Base-by-base conservation (phyloP, 2,797 vertebrate genomes). In the Hafferia zeledoni region DNA sequence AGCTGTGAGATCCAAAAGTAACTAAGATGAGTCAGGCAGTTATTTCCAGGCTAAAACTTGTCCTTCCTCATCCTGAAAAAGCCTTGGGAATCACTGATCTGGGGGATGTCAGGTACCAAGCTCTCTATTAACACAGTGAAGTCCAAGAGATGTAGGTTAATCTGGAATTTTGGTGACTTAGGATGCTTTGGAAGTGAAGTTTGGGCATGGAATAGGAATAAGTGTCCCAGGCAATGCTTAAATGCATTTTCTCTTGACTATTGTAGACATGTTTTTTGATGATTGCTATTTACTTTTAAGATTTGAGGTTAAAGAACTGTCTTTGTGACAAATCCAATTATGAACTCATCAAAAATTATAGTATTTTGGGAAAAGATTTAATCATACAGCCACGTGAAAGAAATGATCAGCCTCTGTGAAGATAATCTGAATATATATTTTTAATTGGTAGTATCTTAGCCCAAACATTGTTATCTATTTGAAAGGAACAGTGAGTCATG, bases 371-470 rank as follows among this genome's bases (percentile, higher is more conserved):
- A 90, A 84, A 69, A 68, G 47, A 92, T 83, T 96, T 95, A 95
- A 95, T 95, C 64, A 69, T 74, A 44, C 14, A 60, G 53, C 77
- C 95, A 89, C 77, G 75, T 96, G 97, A 97, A 96, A 97, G 79
- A 91, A 95, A 92, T 96, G 85, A 97, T 59, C 94, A 92, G 89
- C 88, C 94, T 92, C 94, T 96, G 94, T 95, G 47, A 88, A 82
- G 91, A 75, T 81, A 91, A 86, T 95, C 90, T 91, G 74, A 76
- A 87, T 79, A 55, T 74, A 46, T 78, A 52, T 78, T 84, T 33
- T 56, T 84, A 92, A 94, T 75, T 81, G 90, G 74, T 84, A 90
- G 85, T 56, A 31, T 75, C 33, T 82, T 60, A 71, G 69, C 52
- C 83, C 76, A 91, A 93, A 25, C 94, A 46, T 79, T 80, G 63